Base-by-base conservation (phyloP, 2,797 vertebrate genomes). In the Acrocephalus scirpaceus region DNA sequence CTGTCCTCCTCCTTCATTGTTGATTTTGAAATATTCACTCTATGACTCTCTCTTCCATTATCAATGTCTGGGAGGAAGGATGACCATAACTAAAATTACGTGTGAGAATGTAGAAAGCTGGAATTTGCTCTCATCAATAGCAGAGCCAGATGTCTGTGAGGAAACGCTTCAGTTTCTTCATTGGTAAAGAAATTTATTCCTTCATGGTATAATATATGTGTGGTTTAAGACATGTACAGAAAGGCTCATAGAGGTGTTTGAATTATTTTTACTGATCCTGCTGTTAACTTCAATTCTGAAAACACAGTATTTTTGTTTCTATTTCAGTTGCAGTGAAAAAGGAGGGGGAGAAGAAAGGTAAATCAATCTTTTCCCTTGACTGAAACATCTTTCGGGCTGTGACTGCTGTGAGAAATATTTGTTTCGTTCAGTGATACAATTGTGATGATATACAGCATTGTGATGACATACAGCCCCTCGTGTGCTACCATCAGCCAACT, bases 341-440 rank as follows among this genome's bases (percentile, higher is more conserved):
- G 45, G 94, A 96, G 14, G 93, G 30, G n/a, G 91, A 97, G 50
- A 95, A 96, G 80, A 97, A 96, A 97, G 96, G 96, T 97, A 97
- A 96, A 92, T 71, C 53, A 74, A 74, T 92, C 40, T 92, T 89
- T 96, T 94, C 47, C 38, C 40, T 92, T 93, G 76, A 85, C 74
- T 94, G 74, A 93, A 93, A 47, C 42, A 9, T 76, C 77, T 96
- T 93, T 89, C 70, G 65, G 90, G 38, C 81, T 87, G 38, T 77
- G 88, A 87, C 67, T 6, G 10, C 79, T 87, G 78, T 86, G 77
- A 95, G 71, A 96, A 96, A 87, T 60, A 15, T 82, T 87, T 66
- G 70, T 85, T 94, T 94, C 34, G 1, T 76, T 93, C 87, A 57
- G 66, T 44, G 76, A 72, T 77, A 86, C 69, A 81, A 72, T 62